A percentile compares a stretch with the other conserved stretches of the same genome.
These are phyloP conservation scores for Drosophila bifasciata DNA, from an alignment of 1,140 invertebrate species.

Conservation along the genomic window DNA sequence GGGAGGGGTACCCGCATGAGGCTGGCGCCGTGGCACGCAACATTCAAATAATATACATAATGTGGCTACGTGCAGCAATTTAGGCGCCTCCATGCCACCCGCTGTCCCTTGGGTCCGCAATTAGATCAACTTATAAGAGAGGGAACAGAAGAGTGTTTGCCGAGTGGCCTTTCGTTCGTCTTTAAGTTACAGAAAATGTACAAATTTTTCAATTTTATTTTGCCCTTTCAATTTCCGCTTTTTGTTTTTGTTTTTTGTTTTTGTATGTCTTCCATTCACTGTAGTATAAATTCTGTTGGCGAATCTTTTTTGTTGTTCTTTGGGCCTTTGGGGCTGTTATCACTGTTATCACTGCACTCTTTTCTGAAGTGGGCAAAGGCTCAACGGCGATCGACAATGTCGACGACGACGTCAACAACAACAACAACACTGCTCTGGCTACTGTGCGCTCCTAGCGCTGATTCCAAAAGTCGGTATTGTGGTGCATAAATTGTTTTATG, in stretches of 20 bases:
- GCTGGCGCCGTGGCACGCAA: constrained; percentile 70
- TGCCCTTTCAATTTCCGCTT: background rate
- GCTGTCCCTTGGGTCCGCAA: constrained; percentile 39
- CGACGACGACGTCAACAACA: constrained; percentile 17
- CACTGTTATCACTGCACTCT: constrained; percentile 70
- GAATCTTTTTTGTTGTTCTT: constrained; percentile 8
- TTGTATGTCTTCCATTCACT: background rate
- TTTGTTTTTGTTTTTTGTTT: background rate
- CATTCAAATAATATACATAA: constrained; percentile 64
- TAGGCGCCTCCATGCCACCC: constrained; percentile 62
- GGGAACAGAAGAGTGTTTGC: constrained; percentile 29
- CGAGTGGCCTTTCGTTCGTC: constrained; percentile 2
- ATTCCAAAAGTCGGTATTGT: constrained; percentile 69
- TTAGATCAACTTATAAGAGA: constrained; percentile 57
- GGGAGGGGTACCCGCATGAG: constrained; percentile 47
- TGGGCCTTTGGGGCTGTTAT: constrained; percentile 4
- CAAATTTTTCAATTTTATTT: too few relatives aligned
- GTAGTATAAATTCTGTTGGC: constrained; percentile 12
- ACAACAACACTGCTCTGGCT: too few relatives aligned
- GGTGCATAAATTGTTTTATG: constrained; percentile 81
- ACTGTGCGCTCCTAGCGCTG: constrained; percentile 60
- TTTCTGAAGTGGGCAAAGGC: constrained; percentile 61
- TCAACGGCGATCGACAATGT: constrained; percentile 32
- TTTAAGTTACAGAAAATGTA: constrained; percentile 15
- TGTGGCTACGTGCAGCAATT: constrained; percentile 73